phyloP scores from a whole-genome alignment of 2,888 invertebrate species.

The Drosophila peninsularis region DNA sequence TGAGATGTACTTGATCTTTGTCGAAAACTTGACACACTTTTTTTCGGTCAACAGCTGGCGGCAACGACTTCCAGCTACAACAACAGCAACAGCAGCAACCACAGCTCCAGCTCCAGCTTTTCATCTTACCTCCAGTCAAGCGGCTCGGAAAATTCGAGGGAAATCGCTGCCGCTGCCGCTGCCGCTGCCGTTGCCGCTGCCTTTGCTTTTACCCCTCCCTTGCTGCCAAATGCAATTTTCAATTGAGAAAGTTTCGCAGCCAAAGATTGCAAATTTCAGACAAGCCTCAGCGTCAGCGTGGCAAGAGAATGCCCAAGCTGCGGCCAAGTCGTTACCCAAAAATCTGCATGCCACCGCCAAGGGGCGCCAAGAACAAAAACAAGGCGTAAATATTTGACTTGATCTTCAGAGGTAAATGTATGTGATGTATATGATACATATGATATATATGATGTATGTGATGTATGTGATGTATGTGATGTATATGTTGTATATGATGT shows the following conservation, averaged over 20 bases:
- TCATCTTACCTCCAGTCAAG: constrained; percentile 46
- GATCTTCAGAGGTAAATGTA: no score
- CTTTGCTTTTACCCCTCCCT: constrained; percentile 2
- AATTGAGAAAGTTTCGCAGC: constrained; percentile 70
- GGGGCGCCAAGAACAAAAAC: constrained; percentile 39
- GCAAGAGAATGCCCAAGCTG: constrained; percentile 19
- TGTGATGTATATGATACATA: no score
- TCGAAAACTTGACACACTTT: constrained; percentile 83
- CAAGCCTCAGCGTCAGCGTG: constrained; percentile 35
- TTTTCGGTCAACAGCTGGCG: constrained; percentile 67
- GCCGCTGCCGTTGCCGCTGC: constrained; percentile 9
- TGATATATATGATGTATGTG: no score
- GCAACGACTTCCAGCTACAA: constrained; percentile 58
- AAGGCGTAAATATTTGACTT: neutral
- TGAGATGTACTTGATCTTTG: constrained; percentile 83
- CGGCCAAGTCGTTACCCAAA: constrained; percentile 29
- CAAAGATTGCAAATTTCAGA: constrained; percentile 64
- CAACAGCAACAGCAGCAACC: constrained; percentile 11
- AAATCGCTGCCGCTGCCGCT: constrained; percentile 53
- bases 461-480: no score
- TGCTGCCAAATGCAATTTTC: constrained; percentile 60
- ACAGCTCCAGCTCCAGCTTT: constrained; percentile 43
- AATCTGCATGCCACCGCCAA: constrained; percentile 48
- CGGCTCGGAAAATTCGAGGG: constrained; percentile 73
- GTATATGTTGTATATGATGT: no score